These are phyloP conservation scores for Atherinomorus stipes DNA, from an alignment of 2,113 vertebrate species.

Conservation along the genomic window DNA sequence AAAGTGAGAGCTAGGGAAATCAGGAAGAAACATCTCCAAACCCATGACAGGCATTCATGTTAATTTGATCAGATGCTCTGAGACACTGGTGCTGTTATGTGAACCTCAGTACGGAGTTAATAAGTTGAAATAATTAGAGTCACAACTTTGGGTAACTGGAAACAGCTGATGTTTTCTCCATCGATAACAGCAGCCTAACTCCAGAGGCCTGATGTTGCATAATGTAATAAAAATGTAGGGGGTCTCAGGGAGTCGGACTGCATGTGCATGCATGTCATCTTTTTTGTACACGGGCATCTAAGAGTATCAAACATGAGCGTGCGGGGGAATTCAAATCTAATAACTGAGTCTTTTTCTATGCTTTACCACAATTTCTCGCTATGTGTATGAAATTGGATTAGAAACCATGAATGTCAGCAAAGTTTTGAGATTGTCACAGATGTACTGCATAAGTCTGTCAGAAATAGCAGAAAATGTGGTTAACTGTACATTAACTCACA, in stretches of 20 bases:
- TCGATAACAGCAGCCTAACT: slow-evolving; percentile 38
- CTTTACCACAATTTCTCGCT: not conserved
- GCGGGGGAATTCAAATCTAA: not conserved
- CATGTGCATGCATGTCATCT: not conserved
- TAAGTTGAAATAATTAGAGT: slow-evolving; percentile 75
- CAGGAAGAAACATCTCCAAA: slow-evolving; percentile 42
- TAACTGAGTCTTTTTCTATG: not conserved
- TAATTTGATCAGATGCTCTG: slow-evolving; percentile 69
- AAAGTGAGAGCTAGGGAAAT: slow-evolving; percentile 34
- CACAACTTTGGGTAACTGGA: slow-evolving; percentile 76
- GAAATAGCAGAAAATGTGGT: not conserved
- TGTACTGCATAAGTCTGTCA: not conserved
- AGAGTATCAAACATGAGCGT: not conserved
- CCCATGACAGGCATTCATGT: slow-evolving; percentile 76
- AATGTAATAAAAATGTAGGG: slow-evolving; percentile 14
- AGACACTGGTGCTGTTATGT: slow-evolving; percentile 67
- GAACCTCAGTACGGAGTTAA: slow-evolving; percentile 52
- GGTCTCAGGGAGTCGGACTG: not conserved
- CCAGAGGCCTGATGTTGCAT: slow-evolving; percentile 39
- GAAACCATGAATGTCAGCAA: not conserved
- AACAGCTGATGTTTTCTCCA: slow-evolving; percentile 83
- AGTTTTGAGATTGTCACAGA: not conserved
- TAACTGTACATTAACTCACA: not conserved
- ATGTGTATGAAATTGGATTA: not conserved
- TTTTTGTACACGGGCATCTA: not conserved